A percentile compares a stretch with the other conserved stretches of the same genome.
Conservation (phyloP, 2,113 vertebrate species). For the Melanotaenia duboulayi region DNA sequence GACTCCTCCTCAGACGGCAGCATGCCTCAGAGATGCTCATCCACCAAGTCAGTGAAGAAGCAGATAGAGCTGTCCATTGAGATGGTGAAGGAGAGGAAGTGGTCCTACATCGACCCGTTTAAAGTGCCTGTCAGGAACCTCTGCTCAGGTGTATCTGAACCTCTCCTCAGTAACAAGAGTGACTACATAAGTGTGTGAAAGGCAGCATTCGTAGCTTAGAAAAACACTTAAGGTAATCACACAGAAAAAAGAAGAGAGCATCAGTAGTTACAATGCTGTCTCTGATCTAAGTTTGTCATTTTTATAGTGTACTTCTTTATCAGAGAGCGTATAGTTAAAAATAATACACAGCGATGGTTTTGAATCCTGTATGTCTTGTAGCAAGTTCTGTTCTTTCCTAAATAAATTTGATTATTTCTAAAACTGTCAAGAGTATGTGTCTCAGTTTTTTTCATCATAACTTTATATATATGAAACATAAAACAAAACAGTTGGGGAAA, state of each 20-base stretch:
- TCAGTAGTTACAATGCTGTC: neutral
- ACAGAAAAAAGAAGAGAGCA: fast-evolving
- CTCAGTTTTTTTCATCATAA: too few species aligned
- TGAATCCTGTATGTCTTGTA: neutral
- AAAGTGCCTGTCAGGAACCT: slow-evolving; percentile 13
- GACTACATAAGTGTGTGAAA: slow-evolving; percentile 44
- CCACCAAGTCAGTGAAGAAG: slow-evolving; percentile 69
- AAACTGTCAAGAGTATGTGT: neutral
- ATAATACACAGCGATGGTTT: neutral
- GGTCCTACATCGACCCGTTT: slow-evolving; percentile 75
- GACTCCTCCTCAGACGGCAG: neutral
- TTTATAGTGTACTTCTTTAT: neutral
- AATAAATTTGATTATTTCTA: neutral
- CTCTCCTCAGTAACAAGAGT: slow-evolving; percentile 47
- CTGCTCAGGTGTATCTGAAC: slow-evolving; percentile 14
- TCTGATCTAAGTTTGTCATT: neutral
- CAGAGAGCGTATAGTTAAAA: neutral
- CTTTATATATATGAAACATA: too few species aligned
- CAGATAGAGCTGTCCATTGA: slow-evolving; percentile 74
- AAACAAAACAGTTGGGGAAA: too few species aligned
- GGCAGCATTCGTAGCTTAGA: neutral
- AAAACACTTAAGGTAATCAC: neutral
- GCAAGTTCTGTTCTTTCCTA: neutral
- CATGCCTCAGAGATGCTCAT: slow-evolving; percentile 54
- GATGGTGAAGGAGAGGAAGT: slow-evolving; percentile 82